A percentile compares a stretch with the other conserved stretches of the same genome.
Evolutionary conservation across 2,888 invertebrate species (phyloP).

Genomic region (Strigamia crassipes): DNA sequence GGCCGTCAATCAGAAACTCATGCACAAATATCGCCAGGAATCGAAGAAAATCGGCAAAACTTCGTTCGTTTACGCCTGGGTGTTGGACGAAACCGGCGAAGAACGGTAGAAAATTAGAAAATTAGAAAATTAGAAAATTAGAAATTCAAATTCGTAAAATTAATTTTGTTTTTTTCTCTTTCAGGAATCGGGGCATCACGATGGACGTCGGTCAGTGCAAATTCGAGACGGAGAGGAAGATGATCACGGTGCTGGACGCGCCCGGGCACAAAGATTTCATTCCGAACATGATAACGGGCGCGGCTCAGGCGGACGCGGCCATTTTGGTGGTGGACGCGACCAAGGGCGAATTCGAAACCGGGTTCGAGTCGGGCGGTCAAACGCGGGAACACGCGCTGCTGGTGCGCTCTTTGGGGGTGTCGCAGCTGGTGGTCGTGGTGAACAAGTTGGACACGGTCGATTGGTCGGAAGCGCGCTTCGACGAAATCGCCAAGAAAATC

Average conservation of each 20-base stretch:
- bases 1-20: slow-evolving; percentile 80
- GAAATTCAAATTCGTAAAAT: too few species aligned
- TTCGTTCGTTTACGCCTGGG: slow-evolving; percentile 98
- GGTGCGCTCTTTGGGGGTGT: slow-evolving; percentile 85
- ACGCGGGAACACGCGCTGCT: slow-evolving; percentile 95
- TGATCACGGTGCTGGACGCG: slow-evolving; percentile 86
- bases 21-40: slow-evolving; percentile 98
- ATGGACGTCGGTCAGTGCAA: slow-evolving; percentile 96
- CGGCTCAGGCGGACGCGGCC: slow-evolving; percentile 97
- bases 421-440: slow-evolving; percentile 90
- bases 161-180: too few species aligned
- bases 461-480: slow-evolving; percentile 89
- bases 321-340: slow-evolving; percentile 92
- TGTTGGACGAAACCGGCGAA: slow-evolving; percentile 97
- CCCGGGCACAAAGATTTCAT: slow-evolving; percentile 99
- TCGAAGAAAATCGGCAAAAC: slow-evolving; percentile 96
- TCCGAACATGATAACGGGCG: slow-evolving; percentile 99
- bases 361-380: slow-evolving; percentile 97
- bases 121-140: too few species aligned
- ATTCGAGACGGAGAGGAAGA: slow-evolving; percentile 85
- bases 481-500: slow-evolving; percentile 83
- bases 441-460: slow-evolving; percentile 96
- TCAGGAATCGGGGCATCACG: slow-evolving; percentile 92
- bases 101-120: slow-evolving; percentile 67
- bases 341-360: slow-evolving; percentile 97